phyloP scores from a whole-genome alignment of 1,140 invertebrate genomes.

The Adoxophyes honmai region DNA sequence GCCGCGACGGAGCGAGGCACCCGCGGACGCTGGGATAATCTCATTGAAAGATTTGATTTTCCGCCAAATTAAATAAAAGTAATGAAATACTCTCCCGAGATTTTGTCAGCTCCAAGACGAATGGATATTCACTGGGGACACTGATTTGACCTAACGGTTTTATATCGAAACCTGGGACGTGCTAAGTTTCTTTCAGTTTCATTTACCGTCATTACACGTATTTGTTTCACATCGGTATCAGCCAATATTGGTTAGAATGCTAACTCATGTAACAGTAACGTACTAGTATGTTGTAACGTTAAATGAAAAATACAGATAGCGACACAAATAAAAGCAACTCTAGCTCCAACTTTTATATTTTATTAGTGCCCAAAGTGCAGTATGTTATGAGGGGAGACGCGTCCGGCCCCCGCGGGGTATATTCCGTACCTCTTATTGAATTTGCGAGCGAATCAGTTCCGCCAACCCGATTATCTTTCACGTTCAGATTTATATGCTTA shows the following conservation, averaged over 20 bases:
- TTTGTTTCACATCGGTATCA: no score
- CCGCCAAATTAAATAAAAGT: constrained; percentile 73
- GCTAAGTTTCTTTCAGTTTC: not conserved
- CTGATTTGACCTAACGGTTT: constrained; percentile 23
- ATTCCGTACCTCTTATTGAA: constrained; percentile 69
- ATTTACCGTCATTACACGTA: no score
- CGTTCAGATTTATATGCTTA: constrained; percentile 61
- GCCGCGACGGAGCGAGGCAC: constrained; percentile 26
- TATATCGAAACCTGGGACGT: no score
- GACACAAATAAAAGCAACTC: not conserved
- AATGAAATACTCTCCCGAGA: constrained; percentile 63
- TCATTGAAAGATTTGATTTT: constrained; percentile 74
- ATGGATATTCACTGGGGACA: constrained; percentile 27
- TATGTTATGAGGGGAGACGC: constrained; percentile 32
- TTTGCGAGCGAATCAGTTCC: constrained; percentile 70
- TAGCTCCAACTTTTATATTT: constrained; percentile 14
- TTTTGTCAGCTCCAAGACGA: constrained; percentile 29
- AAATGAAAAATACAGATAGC: not conserved
- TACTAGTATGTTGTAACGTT: not conserved
- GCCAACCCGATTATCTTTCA: constrained; percentile 69
- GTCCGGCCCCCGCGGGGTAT: constrained; percentile 36
- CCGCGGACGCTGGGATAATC: constrained; percentile 57
- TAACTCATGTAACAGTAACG: no score
- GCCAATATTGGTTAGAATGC: no score
- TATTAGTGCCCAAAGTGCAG: constrained; percentile 17